Evolutionary conservation across 2,888 invertebrate genomes (phyloP), one percentile per base, ranked within the genome.

Genomic region (Zonitis immaculata): DNA sequence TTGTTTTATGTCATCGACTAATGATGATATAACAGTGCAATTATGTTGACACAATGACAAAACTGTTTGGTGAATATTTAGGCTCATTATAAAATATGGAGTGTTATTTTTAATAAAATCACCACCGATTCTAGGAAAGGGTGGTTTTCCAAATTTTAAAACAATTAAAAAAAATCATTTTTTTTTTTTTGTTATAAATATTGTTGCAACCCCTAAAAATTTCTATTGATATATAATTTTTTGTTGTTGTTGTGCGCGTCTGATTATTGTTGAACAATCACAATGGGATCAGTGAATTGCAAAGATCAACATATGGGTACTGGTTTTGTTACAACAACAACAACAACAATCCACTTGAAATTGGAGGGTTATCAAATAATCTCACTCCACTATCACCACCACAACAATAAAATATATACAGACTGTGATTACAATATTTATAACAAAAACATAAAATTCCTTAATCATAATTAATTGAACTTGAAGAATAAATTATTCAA

Each of bases 21-120:
- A 67, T 65, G 68, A 66, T 66, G 66, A 67, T 66, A 67, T 66
- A 70, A 70, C 67, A 63, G 65, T 60, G 65, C 67, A 65, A 67
- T 68, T 67, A 66, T 61, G 64, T 63, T 64, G 64, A 62, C 66
- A 68, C 68, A 67, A 67, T 70, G 67, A 68, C 66, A 68, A 70
- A 69, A n/a, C 70, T 67, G 68, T 70, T 68, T 66, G 67, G 32
- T 62, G 67, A 67, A 67, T 66, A 66, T 66, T 68, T 67, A 68
- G 32, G 64, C 62, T 68, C 68, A 67, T 70, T 68, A 68, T 61
- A 57, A n/a, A n/a, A n/a, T n/a, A n/a, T 30, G 59, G 63, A 60
- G 63, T 59, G 63, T 61, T n/a, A n/a, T n/a, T n/a, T n/a, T n/a
- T n/a, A n/a, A n/a, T n/a, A n/a, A n/a, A n/a, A n/a, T n/a, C n/a